These are phyloP conservation scores for Tenthredo distinguenda DNA, from an alignment of 2,888 invertebrate species.

Conservation along the genomic window DNA sequence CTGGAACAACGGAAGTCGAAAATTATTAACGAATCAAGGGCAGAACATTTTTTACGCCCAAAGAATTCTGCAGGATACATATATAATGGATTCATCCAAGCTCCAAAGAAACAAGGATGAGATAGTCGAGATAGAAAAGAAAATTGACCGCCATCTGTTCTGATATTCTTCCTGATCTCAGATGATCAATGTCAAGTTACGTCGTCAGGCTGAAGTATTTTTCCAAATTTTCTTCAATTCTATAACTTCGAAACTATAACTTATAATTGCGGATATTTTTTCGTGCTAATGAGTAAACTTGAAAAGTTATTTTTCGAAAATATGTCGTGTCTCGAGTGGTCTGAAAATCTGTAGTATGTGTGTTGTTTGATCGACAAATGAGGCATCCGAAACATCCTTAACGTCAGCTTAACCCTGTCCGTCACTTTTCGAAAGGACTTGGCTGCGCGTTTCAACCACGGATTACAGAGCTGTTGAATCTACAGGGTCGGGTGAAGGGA, in stretches of 20 bases:
- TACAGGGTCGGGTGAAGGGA: neutral
- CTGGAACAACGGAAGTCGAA: slow-evolving; percentile 33
- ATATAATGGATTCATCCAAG: neutral
- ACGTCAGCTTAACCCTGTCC: slow-evolving; percentile 17
- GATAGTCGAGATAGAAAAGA: neutral
- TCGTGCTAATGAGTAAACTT: no score
- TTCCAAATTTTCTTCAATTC: neutral
- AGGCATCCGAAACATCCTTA: slow-evolving; percentile 10
- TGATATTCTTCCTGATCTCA: neutral
- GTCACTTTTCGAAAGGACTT: slow-evolving; percentile 8
- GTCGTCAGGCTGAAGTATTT: neutral
- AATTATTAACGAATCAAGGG: slow-evolving; percentile 45
- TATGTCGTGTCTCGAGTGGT: neutral
- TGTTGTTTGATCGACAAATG: slow-evolving; percentile 6
- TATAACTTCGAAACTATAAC: neutral
- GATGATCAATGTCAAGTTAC: slow-evolving; percentile 9
- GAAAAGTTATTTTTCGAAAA: neutral
- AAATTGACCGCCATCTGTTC: neutral
- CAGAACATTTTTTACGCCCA: slow-evolving; percentile 17
- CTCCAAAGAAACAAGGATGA: neutral
- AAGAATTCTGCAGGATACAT: neutral
- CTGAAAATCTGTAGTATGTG: slow-evolving; percentile 1
- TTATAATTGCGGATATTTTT: neutral
- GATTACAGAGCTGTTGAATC: neutral
- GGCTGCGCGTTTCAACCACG: slow-evolving; percentile 7